Percentiles rank a stretch among this genome's conserved stretches.
phyloP scores from a whole-genome alignment of 2,113 vertebrate species.

The Haemorhous mexicanus region DNA sequence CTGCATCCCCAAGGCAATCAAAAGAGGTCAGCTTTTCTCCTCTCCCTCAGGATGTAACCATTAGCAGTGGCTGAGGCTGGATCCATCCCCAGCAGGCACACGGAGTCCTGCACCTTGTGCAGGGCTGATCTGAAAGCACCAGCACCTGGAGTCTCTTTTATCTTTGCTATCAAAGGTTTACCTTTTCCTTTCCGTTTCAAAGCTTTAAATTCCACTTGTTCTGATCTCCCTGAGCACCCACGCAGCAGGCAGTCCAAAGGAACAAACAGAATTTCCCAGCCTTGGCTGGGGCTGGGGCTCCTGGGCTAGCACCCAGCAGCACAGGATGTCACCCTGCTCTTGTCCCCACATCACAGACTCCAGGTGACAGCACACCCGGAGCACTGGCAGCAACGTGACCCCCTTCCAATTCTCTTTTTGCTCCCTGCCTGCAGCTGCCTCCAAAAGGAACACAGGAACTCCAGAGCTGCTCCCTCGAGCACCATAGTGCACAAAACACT shows the following conservation, averaged over 20 bases:
- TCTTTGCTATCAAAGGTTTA: neutral
- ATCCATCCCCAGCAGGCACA: rapidly evolving
- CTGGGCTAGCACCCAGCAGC: neutral
- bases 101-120: neutral
- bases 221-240: neutral
- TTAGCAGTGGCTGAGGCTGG: neutral
- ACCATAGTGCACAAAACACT: conserved; percentile 5
- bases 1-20: neutral
- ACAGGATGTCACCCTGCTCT: neutral
- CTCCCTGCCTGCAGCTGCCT: neutral
- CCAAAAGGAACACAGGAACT: neutral
- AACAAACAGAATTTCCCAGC: neutral
- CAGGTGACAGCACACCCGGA: neutral
- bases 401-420: neutral
- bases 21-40: neutral
- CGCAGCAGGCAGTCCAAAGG: neutral
- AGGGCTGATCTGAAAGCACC: neutral
- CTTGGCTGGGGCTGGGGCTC: neutral
- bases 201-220: neutral
- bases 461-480: neutral
- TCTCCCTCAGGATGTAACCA: neutral
- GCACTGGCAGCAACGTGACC: neutral
- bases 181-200: neutral
- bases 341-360: neutral
- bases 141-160: neutral